Base-by-base conservation (phyloP, 2,797 vertebrate species). In the Brachyalestes nurse region DNA sequence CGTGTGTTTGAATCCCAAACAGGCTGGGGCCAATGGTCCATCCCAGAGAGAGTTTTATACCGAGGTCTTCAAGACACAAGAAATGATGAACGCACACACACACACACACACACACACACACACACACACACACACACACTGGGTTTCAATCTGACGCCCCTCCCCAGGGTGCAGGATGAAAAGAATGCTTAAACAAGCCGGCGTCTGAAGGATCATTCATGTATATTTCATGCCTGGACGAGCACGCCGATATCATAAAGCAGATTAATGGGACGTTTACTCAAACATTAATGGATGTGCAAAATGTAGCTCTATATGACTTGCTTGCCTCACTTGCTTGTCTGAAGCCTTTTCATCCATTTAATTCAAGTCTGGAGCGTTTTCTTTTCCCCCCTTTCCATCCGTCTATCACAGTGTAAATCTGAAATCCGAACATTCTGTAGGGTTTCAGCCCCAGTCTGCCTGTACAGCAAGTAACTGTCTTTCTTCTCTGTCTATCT, bases 211-310 rank as follows among this genome's bases (percentile, higher is more conserved):
- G 88, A 89, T 86, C 85, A 12, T 83, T 92, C 89, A 92, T 93
- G 81, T 88, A 92, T 93, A 92, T 93, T 93, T 92, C 86, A 92
- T 90, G 84, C 86, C 28, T 62, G 83, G 64, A 72, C 88, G 86
- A 90, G 88, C 84, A 82, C 86, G 85, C 88, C 79, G 86, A 85
- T 86, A 86, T 86, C 88, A 91, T 87, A 88, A 89, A 86, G 80
- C 83, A 83, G 84, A 93, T 92, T 92, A 90, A 93, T 93, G 91
- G 87, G 88, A 93, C 91, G 87, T 91, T 91, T 90, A 91, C 87
- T 89, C 88, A 79, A 89, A 88, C 89, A 91, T 92, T 88, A 91
- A 91, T 92, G 82, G 78, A 90, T 92, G 86, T 86, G 62, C 88
- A 89, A 90, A 84, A 87, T 45, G 42, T 10, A 45, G 42, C 42